Percentiles rank a stretch among this genome's conserved stretches.
phyloP scores from a whole-genome alignment of 2,113 vertebrate species.

The Apistogramma diplotaenia region DNA sequence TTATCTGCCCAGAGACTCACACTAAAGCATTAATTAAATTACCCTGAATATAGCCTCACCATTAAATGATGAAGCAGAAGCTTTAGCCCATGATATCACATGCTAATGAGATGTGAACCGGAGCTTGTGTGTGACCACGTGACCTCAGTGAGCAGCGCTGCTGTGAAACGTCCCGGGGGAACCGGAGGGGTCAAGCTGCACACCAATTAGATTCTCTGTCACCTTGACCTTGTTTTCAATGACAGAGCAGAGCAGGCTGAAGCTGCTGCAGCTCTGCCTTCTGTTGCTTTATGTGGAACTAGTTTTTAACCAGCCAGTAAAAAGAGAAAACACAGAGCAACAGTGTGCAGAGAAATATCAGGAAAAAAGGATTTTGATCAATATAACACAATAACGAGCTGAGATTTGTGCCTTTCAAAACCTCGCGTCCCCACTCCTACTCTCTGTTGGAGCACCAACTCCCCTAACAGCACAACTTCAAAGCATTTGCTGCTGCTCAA shows the following conservation, averaged over 20 bases:
- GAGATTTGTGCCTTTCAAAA: conserved; percentile 9
- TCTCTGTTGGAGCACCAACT: conserved; percentile 2
- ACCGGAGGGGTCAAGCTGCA: not conserved
- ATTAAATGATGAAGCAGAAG: conserved; percentile 25
- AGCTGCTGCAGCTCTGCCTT: not conserved
- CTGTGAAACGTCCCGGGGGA: conserved; percentile 1
- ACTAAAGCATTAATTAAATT: conserved; percentile 28
- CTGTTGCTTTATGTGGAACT: not conserved
- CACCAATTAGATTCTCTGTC: conserved; percentile 41
- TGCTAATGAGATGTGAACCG: conserved; percentile 16
- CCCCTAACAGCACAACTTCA: conserved; percentile 37
- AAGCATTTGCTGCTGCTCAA: conserved; percentile 39
- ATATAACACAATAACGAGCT: not conserved
- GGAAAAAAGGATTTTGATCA: conserved; percentile 3
- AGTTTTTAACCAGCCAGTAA: not conserved
- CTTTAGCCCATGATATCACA: conserved; percentile 14
- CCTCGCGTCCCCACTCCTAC: not conserved
- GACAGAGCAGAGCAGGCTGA: not conserved
- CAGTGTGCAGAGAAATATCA: not conserved
- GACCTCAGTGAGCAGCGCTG: not conserved
- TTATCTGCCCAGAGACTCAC: not conserved
- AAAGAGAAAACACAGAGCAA: not conserved
- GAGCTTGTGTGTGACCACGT: not conserved
- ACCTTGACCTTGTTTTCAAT: conserved; percentile 48
- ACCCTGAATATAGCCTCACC: not conserved